Conservation (phyloP, 37 sponge, comb jelly and placozoan genomes). For the Lycopodina hypogea region DNA sequence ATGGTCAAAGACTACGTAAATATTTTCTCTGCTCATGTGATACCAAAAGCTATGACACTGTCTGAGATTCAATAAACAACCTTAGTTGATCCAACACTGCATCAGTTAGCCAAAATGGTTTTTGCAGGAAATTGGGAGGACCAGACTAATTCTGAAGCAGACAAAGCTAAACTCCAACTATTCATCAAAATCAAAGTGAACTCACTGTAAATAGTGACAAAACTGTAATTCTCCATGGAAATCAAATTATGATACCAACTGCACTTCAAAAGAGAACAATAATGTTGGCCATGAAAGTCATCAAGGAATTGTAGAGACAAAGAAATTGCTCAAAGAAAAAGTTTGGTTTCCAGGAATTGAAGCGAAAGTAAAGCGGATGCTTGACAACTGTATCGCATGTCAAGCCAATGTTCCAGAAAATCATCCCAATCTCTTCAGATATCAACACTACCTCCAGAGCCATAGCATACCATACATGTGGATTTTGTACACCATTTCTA, state of each 20-base stretch:
- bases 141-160: too few species aligned
- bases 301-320: constrained; percentile 7
- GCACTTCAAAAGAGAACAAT: too few species aligned
- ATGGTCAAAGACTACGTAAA: constrained; percentile 3
- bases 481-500: constrained; percentile 40
- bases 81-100: too few species aligned
- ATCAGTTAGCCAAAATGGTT: too few species aligned
- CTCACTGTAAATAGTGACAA: too few species aligned
- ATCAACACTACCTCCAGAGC: constrained; percentile 36
- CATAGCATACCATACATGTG: constrained; percentile 31
- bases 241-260: not conserved
- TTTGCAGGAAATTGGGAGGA: too few species aligned
- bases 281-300: constrained; percentile 19
- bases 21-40: constrained; percentile 4
- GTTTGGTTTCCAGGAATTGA: too few species aligned
- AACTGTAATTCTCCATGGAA: constrained; percentile 23
- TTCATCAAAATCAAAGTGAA: too few species aligned
- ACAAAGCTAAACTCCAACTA: not conserved
- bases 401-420: constrained; percentile 11
- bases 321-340: too few species aligned
- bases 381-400: constrained; percentile 2
- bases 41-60: constrained; percentile 17
- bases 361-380: too few species aligned
- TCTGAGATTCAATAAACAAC: too few species aligned
- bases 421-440: constrained; percentile 18